phyloP scores from a whole-genome alignment of 2,113 vertebrate species.

The Cryptomyrus ogoouensis region DNA sequence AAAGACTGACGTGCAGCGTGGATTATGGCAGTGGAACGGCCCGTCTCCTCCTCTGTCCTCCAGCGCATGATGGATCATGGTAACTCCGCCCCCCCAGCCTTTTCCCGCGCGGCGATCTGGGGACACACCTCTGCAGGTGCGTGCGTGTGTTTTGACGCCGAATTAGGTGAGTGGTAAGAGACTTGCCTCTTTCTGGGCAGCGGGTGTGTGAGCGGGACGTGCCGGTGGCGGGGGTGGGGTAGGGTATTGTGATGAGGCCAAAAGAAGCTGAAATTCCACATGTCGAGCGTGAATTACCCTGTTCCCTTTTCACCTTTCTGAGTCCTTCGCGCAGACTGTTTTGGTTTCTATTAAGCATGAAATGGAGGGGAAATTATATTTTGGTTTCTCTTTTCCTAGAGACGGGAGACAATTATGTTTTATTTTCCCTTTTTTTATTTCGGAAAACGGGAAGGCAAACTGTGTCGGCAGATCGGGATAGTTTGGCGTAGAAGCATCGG shows the following conservation, averaged over 20 bases:
- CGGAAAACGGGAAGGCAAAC: background rate
- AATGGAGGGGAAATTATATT: constrained; percentile 4
- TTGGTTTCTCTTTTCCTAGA: background rate
- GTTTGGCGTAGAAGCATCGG: background rate
- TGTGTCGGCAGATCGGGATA: background rate
- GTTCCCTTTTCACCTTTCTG: background rate
- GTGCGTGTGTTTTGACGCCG: background rate
- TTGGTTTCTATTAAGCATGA: background rate
- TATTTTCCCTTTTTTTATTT: background rate
- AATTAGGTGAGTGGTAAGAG: background rate
- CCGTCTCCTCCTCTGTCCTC: background rate
- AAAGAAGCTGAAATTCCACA: background rate
- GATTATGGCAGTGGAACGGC: background rate
- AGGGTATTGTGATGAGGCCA: background rate
- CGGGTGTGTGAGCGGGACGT: background rate
- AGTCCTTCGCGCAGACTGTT: background rate
- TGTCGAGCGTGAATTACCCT: background rate
- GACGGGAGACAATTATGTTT: background rate
- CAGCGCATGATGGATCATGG: background rate
- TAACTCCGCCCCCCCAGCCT: background rate
- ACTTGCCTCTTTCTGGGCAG: background rate
- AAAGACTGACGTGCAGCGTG: background rate
- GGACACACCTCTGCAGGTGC: background rate
- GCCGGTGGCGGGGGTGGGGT: background rate
- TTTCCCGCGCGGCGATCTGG: background rate